Evolutionary conservation across 2,797 vertebrate genomes (phyloP), one percentile per base, ranked within the genome.

Genomic region (Poeciliopsis paucimaculata): DNA sequence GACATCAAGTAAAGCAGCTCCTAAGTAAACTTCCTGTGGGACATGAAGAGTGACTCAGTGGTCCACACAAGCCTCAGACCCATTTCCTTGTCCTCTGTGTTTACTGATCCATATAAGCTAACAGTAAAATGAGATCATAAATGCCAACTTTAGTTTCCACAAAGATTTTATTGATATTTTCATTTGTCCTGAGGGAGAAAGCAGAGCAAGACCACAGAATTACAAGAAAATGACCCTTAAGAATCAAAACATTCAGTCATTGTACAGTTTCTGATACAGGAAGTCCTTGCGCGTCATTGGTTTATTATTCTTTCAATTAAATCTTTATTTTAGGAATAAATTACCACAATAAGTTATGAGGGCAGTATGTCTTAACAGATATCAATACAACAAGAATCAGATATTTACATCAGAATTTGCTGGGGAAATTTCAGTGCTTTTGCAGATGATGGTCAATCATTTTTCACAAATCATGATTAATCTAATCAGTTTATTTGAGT

Each of bases 1-100:
- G 86, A 86, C 77, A 80, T 51, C 5, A 20, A 20, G 79, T 66
- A 9, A 74, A 49, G 84, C 79, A 60, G 84, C 78, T 85, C 77
- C 39, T 49, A 77, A 60, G 82, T 79, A 74, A 88, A 91, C 77
- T 23, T 88, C 86, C 81, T 77, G 23, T 0, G 51, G 57, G 83
- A 89, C 31, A 51, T 47, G n/a, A 73, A 51, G 72, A 72, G 73
- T 90, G 84, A 86, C 84, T 89, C 83, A 79, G 74, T 78, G 28
- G 77, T 84, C 85, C 80, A 79, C 79, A 4, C 36, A 28, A 13
- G 60, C 88, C 75, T 77, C 2, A 0, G 86, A 73, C 75, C 73
- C 76, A 12, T 71, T 82, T 18, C 53, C 36, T 77, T 75, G 13
- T 80, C 79, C 55, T 71, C 75, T 79, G 12, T 84, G 79, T 76